These are phyloP conservation scores for Columbina picui DNA, from an alignment of 2,113 vertebrate species.

Conservation along the genomic window DNA sequence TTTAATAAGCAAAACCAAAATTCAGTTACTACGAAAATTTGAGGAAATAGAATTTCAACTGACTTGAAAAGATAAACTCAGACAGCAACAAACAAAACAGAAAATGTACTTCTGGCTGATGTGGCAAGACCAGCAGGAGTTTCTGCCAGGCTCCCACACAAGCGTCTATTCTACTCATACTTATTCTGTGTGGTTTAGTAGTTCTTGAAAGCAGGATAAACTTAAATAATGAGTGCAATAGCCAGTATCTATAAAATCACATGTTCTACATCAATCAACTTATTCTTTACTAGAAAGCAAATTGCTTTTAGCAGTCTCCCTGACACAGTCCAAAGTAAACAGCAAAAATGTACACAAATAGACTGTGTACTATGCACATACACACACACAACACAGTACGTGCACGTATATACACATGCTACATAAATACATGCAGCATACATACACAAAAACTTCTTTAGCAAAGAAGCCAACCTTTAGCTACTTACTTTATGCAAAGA, in stretches of 20 bases:
- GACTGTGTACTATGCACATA: neutral
- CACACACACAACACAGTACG: neutral
- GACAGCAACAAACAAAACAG: neutral
- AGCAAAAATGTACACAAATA: neutral
- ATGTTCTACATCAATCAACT: neutral
- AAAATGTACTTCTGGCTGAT: neutral
- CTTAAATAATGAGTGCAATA: neutral
- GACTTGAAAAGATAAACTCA: neutral
- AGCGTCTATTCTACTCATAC: neutral
- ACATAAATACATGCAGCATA: neutral
- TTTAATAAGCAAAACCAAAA: neutral
- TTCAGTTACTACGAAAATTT: neutral
- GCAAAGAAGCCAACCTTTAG: constrained; percentile 14
- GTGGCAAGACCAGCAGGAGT: neutral
- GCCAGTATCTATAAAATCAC: neutral
- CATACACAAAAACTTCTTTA: neutral
- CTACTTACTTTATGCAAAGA: constrained; percentile 49
- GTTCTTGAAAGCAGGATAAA: neutral
- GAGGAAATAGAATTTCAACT: neutral
- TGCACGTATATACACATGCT: neutral
- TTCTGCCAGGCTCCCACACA: neutral
- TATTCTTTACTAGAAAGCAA: neutral
- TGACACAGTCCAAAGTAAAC: neutral
- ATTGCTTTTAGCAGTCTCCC: neutral
- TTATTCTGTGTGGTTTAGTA: neutral